Evolutionary conservation across 2,113 vertebrate species (phyloP).

Genomic region (Lathamus discolor): DNA sequence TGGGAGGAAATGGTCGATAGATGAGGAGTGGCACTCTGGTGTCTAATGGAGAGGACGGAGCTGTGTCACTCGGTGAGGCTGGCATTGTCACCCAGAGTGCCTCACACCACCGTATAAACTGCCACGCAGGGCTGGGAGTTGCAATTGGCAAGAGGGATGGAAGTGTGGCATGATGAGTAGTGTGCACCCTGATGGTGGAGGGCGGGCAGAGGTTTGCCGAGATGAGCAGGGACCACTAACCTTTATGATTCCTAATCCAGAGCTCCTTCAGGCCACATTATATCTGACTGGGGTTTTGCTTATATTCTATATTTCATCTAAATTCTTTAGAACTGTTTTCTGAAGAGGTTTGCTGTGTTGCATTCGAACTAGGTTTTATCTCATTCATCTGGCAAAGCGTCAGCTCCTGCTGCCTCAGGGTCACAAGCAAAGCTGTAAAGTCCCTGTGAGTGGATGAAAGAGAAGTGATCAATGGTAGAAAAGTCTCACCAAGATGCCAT

Average conservation of each 20-base stretch:
- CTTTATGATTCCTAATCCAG: neutral
- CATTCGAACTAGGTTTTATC: neutral
- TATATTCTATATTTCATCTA: neutral
- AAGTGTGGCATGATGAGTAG: fast-evolving
- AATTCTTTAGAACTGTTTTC: neutral
- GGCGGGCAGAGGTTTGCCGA: neutral
- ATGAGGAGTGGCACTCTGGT: neutral
- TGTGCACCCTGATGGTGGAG: neutral
- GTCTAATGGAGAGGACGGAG: neutral
- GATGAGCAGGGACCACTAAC: neutral
- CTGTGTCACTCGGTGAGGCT: neutral
- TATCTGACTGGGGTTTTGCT: neutral
- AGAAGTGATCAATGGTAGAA: neutral
- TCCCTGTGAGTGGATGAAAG: neutral
- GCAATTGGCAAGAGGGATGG: neutral
- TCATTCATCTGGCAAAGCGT: neutral
- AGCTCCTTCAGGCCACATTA: neutral
- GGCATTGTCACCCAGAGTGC: neutral
- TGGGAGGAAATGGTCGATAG: neutral
- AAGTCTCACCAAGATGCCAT: neutral
- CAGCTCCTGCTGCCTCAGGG: neutral
- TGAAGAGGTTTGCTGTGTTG: neutral
- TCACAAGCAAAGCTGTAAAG: neutral
- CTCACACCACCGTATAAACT: fast-evolving
- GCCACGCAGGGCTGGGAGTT: fast-evolving